phyloP scores from a whole-genome alignment of 2,113 vertebrate genomes.

The Myodes glareolus region DNA sequence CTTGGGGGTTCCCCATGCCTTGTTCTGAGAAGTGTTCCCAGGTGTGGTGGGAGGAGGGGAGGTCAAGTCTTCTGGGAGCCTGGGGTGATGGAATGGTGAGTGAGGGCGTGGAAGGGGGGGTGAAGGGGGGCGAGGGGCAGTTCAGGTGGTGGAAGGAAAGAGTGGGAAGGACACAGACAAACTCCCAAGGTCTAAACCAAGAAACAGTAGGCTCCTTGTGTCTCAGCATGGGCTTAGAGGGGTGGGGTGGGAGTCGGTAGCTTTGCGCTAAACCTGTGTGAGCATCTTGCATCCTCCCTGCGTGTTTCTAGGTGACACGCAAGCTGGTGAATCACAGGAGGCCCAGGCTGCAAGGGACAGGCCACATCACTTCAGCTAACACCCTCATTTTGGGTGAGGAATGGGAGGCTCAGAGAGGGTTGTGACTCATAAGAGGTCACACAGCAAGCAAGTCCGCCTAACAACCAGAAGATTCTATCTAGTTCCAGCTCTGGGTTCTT shows the following conservation, averaged over 20 bases:
- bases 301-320: not conserved
- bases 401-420: conserved; percentile 4
- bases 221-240: no score
- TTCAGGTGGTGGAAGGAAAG: not conserved
- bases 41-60: not conserved
- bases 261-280: not conserved
- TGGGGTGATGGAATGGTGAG: not conserved
- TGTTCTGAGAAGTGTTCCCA: not conserved
- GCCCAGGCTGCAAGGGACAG: not conserved
- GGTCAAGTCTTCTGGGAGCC: not conserved
- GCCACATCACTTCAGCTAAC: not conserved
- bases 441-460: not conserved
- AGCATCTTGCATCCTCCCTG: not conserved
- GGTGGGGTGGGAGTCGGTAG: not conserved
- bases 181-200: not conserved
- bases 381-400: conserved; percentile 1
- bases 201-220: not conserved
- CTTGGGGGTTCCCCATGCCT: not conserved
- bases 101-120: not conserved
- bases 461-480: not conserved
- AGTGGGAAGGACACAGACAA: not conserved
- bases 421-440: conserved; percentile 33
- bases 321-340: conserved; percentile 24
- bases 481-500: not conserved
- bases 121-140: no score